phyloP scores from a whole-genome alignment of 2,113 vertebrate genomes.

The Erythrolamprus reginae region DNA sequence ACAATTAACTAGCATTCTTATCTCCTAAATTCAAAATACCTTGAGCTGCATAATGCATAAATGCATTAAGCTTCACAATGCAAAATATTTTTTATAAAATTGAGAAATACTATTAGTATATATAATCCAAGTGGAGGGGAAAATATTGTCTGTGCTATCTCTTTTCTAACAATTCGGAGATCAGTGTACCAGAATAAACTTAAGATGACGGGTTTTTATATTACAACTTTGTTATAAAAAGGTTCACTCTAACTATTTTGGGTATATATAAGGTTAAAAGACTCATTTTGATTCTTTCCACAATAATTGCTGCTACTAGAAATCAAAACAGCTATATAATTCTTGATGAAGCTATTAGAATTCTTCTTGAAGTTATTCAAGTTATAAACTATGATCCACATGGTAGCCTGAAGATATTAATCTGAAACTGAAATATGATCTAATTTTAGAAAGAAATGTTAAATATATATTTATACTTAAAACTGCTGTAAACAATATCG shows the following conservation, averaged over 20 bases:
- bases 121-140: neutral
- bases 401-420: neutral
- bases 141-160: neutral
- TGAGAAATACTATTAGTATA: neutral
- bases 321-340: neutral
- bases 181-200: neutral
- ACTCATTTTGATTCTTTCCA: neutral
- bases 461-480: no score
- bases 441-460: no score
- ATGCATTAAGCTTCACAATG: neutral
- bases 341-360: neutral
- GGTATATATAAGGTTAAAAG: neutral
- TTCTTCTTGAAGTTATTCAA: no score
- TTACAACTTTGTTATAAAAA: neutral
- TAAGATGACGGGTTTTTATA: neutral
- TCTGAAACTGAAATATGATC: no score
- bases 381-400: neutral
- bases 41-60: neutral
- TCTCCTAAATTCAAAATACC: neutral
- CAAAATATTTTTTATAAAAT: neutral
- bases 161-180: neutral
- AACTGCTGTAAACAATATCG: no score
- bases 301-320: neutral
- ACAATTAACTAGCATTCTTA: neutral
- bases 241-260: neutral